A percentile compares a stretch with the other conserved stretches of the same genome.
phyloP scores from a whole-genome alignment of 2,888 invertebrate genomes.

The Cheilosia urbana region DNA sequence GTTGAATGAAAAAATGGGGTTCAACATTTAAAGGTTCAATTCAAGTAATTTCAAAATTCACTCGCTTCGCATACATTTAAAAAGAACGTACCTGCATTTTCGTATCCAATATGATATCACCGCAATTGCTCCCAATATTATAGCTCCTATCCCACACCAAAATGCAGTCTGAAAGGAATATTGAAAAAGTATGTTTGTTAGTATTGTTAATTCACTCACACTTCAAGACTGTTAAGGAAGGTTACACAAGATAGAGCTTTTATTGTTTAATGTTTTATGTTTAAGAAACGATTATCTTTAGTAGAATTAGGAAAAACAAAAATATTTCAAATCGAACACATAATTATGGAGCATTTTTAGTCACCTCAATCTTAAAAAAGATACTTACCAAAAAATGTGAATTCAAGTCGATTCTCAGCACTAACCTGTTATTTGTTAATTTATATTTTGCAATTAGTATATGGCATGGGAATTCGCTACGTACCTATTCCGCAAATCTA shows the following conservation, averaged over 20 bases:
- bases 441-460: background rate
- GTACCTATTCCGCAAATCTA: too few species aligned
- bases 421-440: background rate
- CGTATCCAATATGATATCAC: slow-evolving; percentile 84
- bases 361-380: too few species aligned
- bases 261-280: background rate
- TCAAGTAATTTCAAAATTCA: slow-evolving; percentile 8
- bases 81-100: slow-evolving; percentile 83
- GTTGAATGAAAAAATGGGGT: too few species aligned
- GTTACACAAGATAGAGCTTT: background rate
- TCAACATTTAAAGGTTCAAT: background rate
- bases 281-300: too few species aligned
- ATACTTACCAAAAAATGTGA: background rate
- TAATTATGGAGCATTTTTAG: too few species aligned
- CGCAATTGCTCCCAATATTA: slow-evolving; percentile 83
- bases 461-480: too few species aligned
- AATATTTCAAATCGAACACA: too few species aligned
- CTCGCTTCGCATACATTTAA: background rate
- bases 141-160: slow-evolving; percentile 84
- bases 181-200: slow-evolving; percentile 36
- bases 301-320: too few species aligned
- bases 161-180: slow-evolving; percentile 81
- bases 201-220: slow-evolving; percentile 49
- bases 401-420: background rate
- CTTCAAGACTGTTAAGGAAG: background rate